These are phyloP conservation scores for Melipona bicolor DNA, from an alignment of 2,888 invertebrate species.

Conservation along the genomic window DNA sequence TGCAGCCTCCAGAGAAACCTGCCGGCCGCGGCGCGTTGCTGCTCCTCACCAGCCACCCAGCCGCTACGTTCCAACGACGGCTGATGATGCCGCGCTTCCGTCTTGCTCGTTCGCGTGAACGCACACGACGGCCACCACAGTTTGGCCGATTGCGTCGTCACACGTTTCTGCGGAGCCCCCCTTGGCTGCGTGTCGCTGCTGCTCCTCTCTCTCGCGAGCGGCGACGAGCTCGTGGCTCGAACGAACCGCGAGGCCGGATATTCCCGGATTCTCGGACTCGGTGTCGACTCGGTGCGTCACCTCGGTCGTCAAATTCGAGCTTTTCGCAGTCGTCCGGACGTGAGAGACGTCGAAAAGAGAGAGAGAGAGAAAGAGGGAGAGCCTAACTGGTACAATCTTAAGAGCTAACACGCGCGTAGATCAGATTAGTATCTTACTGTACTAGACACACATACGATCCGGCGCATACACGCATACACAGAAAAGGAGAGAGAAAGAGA, in stretches of 20 bases:
- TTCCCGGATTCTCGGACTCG: no score
- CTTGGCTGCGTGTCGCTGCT: no score
- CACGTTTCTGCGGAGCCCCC: no score
- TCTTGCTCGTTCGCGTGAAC: constrained; percentile 50
- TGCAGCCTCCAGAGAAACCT: constrained; percentile 65
- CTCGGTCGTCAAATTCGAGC: no score
- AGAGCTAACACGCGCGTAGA: constrained; percentile 25
- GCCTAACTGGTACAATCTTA: constrained; percentile 1
- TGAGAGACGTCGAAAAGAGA: constrained; percentile 15
- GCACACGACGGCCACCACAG: constrained; percentile 79
- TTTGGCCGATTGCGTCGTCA: constrained; percentile 66
- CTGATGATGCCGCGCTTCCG: constrained; percentile 65
- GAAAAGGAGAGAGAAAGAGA: background rate
- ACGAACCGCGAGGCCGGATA: constrained; percentile 43
- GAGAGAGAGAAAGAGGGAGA: background rate
- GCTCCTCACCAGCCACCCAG: constrained; percentile 48
- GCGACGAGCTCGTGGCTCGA: background rate
- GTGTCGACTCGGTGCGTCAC: background rate
- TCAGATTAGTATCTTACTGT: constrained; percentile 15
- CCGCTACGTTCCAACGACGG: constrained; percentile 59
- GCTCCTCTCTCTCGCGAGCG: background rate
- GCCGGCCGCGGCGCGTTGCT: constrained; percentile 21
- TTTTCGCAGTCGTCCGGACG: constrained; percentile 52
- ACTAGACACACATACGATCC: background rate
- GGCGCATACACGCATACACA: constrained; percentile 13